Conservation (phyloP, 1,140 invertebrate genomes). For the Lasioglossum albipes region DNA sequence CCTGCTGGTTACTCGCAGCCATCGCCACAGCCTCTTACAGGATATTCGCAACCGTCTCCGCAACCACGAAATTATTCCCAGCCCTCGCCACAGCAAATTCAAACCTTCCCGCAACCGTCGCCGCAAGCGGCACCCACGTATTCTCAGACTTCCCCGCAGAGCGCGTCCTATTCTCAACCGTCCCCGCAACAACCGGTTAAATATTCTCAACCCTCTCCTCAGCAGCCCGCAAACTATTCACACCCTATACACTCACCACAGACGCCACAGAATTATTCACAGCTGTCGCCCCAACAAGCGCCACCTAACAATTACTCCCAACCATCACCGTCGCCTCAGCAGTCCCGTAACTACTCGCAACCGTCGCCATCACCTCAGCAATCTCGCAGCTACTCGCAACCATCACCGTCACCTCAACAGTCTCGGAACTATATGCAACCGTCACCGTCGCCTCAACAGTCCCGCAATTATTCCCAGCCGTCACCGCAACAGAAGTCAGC, state of each 20-base stretch:
- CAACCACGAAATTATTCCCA: slow-evolving; percentile 69
- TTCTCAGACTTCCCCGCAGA: slow-evolving; percentile 56
- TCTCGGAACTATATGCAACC: slow-evolving; percentile 65
- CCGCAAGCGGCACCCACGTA: slow-evolving; percentile 49
- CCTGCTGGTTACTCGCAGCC: slow-evolving; percentile 69
- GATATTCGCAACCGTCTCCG: slow-evolving; percentile 65
- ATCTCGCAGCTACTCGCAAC: slow-evolving; percentile 62
- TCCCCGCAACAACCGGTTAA: slow-evolving; percentile 54
- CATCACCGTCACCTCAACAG: slow-evolving; percentile 62
- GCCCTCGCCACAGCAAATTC: slow-evolving; percentile 68
- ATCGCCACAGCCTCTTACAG: slow-evolving; percentile 69
- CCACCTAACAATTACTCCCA: slow-evolving; percentile 67
- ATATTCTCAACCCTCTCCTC: slow-evolving; percentile 62
- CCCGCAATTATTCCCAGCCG: slow-evolving; percentile 63
- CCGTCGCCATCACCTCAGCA: slow-evolving; percentile 63
- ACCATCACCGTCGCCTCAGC: slow-evolving; percentile 65
- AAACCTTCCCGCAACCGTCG: slow-evolving; percentile 49
- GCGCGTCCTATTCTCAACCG: slow-evolving; percentile 48
- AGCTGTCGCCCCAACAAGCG: slow-evolving; percentile 65
- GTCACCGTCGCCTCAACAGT: slow-evolving; percentile 59
- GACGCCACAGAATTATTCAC: slow-evolving; percentile 63
- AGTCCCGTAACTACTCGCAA: slow-evolving; percentile 68
- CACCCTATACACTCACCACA: slow-evolving; percentile 62
- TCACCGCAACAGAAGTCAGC: slow-evolving; percentile 61
- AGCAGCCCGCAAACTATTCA: slow-evolving; percentile 59